Base-by-base conservation (phyloP, 2,113 vertebrate species). In the Shinisaurus crocodilurus region DNA sequence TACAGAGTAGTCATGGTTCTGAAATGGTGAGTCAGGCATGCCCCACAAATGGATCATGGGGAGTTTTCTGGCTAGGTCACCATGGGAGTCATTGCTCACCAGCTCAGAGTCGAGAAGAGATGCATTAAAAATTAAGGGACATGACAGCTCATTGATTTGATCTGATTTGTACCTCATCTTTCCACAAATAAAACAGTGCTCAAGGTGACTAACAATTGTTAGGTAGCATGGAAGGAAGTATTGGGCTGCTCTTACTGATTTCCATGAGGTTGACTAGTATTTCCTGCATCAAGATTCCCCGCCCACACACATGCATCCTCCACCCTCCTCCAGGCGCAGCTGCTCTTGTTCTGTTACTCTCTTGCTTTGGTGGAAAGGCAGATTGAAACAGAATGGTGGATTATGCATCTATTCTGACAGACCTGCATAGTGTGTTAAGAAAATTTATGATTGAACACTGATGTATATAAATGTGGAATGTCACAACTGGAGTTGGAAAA, bases 381-480 rank as follows among this genome's bases (percentile, higher is more conserved):
- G 32, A 45, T 48, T 86, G 50, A 20, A 86, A 75, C 8, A 37
- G 23, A 75, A 75, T 50, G 32, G 43, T 48, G 23, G 23, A 32
- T 27, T 75, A 37, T 5, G 15, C 60, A 43, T 67, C 37, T 43
- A 29, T 86, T 74, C 48, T 75, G 16, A 54, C 27, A 54, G 80
- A 75, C 37, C 57, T 29, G 50, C 75, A 79, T 90, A 89, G 69
- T 87, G 85, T 70, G 23, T n/a, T 65, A 27, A 57, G 60, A 40
- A 6, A n/a, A 45, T 45, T 92, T 40, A 34, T 54, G 82, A 88
- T 63, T 25, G 48, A 74, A 37, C 84, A 92, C 75, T 80, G 27
- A 27, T 87, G 86, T 54, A 86, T 74, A 82, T 65, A 76, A 50
- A 7, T 57, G 48, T 27, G n/a, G 60, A n/a, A n/a, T 63, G 15